These are phyloP conservation scores for Drosophila cognata DNA, from an alignment of 2,888 invertebrate genomes.

Conservation along the genomic window DNA sequence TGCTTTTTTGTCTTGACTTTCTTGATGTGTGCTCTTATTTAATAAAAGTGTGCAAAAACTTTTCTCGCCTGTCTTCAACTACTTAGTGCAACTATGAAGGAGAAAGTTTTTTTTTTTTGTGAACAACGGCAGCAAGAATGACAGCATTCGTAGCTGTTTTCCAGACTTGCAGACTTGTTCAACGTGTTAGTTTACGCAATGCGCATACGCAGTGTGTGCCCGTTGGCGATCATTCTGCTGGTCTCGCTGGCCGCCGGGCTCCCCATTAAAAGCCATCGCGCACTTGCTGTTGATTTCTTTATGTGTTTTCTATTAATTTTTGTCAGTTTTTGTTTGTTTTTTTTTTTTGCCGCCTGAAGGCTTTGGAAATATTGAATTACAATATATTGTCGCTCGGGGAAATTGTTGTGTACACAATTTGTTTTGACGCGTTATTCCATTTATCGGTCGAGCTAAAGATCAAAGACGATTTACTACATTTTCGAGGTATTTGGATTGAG, in stretches of 20 bases:
- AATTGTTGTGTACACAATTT: conserved; percentile 56
- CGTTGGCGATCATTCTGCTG: conserved; percentile 29
- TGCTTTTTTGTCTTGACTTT: conserved; percentile 22
- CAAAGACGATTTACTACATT: conserved; percentile 57
- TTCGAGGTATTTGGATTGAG: conserved; percentile 31
- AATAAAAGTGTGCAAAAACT: conserved; percentile 33
- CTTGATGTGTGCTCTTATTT: conserved; percentile 46
- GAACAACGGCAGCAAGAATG: conserved; percentile 10
- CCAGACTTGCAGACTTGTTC: conserved; percentile 11
- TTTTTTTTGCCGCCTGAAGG: conserved; percentile 4
- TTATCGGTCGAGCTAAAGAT: conserved; percentile 52
- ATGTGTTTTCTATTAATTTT: conserved; percentile 76
- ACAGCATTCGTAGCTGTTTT: conserved; percentile 11
- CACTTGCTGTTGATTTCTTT: conserved; percentile 60
- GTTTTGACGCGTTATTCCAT: conserved; percentile 72
- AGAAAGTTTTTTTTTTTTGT: conserved; percentile 51
- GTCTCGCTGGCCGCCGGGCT: background rate
- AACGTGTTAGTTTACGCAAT: conserved; percentile 53
- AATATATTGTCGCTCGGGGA: conserved; percentile 53
- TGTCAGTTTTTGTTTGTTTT: conserved; percentile 40
- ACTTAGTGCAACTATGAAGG: conserved; percentile 53
- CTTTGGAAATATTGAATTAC: conserved; percentile 60
- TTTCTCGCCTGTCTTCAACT: conserved; percentile 53
- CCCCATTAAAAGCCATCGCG: conserved; percentile 15
- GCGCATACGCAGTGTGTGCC: conserved; percentile 57